Evolutionary conservation across 2,113 vertebrate species (phyloP).

Genomic region (Oriolus oriolus): DNA sequence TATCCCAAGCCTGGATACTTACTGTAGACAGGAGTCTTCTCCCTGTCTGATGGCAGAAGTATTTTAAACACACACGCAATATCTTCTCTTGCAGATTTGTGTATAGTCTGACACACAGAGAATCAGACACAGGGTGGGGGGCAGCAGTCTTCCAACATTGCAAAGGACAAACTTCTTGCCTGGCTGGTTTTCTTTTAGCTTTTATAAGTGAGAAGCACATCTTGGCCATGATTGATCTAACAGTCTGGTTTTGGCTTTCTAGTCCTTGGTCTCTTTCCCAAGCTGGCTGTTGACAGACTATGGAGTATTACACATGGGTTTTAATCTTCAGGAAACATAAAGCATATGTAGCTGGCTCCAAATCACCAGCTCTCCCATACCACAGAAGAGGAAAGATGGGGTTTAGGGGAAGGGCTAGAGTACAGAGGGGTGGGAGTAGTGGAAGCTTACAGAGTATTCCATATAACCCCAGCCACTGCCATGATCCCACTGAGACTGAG

Average conservation of each 20-base stretch:
- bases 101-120: not conserved
- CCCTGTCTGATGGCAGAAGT: not conserved
- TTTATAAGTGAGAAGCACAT: conserved; percentile 5
- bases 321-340: conserved; percentile 52
- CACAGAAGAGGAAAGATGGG: not conserved
- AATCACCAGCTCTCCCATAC: not conserved
- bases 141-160: not conserved
- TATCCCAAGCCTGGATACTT: not conserved
- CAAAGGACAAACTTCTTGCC: not conserved
- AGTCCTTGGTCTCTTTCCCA: conserved; percentile 20
- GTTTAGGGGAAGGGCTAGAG: not conserved
- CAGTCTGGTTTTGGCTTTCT: conserved; percentile 31
- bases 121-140: not conserved
- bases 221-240: conserved; percentile 28
- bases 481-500: not conserved
- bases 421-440: not conserved
- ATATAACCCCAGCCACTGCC: not conserved
- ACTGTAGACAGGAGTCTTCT: not conserved
- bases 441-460: not conserved
- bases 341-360: conserved; percentile 12
- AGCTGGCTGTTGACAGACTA: conserved; percentile 42
- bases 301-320: conserved; percentile 15
- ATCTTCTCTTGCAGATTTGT: not conserved
- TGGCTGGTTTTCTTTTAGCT: not conserved
- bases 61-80: not conserved